These are phyloP conservation scores for Lycia hirtaria DNA, from an alignment of 2,888 invertebrate species.

Conservation along the genomic window DNA sequence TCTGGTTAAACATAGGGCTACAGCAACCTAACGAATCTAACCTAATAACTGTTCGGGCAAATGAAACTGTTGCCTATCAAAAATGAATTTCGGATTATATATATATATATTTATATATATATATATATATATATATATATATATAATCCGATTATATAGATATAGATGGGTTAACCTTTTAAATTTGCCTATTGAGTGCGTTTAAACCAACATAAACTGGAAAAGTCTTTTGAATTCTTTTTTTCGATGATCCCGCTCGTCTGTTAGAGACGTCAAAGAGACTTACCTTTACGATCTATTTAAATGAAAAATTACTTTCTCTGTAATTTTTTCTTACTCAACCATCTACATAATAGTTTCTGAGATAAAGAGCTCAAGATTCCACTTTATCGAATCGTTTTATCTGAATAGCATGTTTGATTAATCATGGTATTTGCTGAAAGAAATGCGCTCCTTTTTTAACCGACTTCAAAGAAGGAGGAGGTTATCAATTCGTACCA, in stretches of 20 bases:
- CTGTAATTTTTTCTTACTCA: constrained; percentile 21
- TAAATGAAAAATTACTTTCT: constrained; percentile 34
- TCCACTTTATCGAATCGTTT: constrained; percentile 13
- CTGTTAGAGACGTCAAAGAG: constrained; percentile 33
- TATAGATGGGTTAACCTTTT: too few species aligned
- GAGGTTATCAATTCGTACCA: not conserved
- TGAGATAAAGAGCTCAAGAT: constrained; percentile 14
- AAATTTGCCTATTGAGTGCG: constrained; percentile 15
- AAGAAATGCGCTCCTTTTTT: too few species aligned
- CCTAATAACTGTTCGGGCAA: too few species aligned
- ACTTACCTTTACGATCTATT: constrained; percentile 37
- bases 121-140: too few species aligned
- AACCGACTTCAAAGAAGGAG: not conserved
- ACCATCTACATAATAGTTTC: constrained; percentile 26
- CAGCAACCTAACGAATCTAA: too few species aligned
- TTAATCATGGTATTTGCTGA: too few species aligned
- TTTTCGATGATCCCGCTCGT: constrained; percentile 30
- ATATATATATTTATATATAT: too few species aligned
- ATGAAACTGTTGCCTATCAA: too few species aligned
- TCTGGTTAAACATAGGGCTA: too few species aligned
- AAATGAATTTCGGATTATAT: too few species aligned
- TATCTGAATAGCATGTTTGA: not conserved
- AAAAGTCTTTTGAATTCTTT: constrained; percentile 22
- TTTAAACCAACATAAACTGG: constrained; percentile 20
- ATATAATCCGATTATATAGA: too few species aligned